Evolutionary conservation across 2,113 vertebrate genomes (phyloP).

Genomic region (Planiliza haematocheilus): DNA sequence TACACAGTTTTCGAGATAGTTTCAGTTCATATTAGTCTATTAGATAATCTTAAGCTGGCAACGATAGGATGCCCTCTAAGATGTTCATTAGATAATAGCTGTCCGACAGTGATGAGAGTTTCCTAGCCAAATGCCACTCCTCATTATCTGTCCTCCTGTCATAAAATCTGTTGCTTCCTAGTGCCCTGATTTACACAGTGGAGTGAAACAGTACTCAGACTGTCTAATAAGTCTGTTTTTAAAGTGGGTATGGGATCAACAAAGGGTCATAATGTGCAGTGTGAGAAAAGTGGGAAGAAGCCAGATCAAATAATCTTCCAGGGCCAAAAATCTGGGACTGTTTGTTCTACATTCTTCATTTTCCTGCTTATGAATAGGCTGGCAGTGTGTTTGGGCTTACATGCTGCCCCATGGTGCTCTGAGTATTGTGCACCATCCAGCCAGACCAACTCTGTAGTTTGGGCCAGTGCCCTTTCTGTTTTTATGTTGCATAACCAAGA

Average conservation of each 20-base stretch:
- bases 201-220: constrained; percentile 12
- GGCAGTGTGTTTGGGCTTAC: constrained; percentile 42
- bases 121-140: constrained; percentile 30
- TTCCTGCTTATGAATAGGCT: constrained; percentile 66
- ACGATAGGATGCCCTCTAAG: constrained; percentile 3
- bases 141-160: constrained; percentile 45
- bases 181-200: constrained; percentile 28
- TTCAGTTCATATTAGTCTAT: not conserved
- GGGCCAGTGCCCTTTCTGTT: constrained; percentile 50
- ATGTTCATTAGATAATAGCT: constrained; percentile 40
- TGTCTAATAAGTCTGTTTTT: constrained; percentile 11
- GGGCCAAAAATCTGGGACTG: constrained; percentile 38
- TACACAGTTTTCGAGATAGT: not conserved
- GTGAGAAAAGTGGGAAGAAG: constrained; percentile 32
- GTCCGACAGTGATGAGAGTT: constrained; percentile 18
- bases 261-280: constrained; percentile 11
- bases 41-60: constrained; percentile 18
- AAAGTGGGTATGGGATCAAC: constrained; percentile 39
- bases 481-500: constrained; percentile 62
- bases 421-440: constrained; percentile 61
- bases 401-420: constrained; percentile 49
- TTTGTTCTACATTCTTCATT: constrained; percentile 63
- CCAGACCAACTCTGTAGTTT: constrained; percentile 45
- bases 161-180: constrained; percentile 42
- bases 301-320: constrained; percentile 55